Evolutionary conservation across 2,888 invertebrate species (phyloP).

Genomic region (Latrodectus hesperus): DNA sequence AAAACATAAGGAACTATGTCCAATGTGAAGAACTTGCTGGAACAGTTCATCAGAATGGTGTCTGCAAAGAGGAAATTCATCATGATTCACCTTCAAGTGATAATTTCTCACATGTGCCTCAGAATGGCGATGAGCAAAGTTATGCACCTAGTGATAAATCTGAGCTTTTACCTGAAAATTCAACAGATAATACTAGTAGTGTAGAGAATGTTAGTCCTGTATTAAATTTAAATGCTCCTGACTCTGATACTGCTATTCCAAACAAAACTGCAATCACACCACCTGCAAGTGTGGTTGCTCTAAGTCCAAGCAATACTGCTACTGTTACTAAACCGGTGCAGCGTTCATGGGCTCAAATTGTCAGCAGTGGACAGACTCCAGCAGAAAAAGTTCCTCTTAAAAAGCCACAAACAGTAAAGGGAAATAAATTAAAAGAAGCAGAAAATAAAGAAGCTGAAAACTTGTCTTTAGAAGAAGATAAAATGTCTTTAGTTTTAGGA

Average conservation of each 20-base stretch:
- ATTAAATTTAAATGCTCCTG: not conserved
- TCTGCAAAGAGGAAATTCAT: not conserved
- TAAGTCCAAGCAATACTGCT: not conserved
- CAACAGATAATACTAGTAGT: too few relatives aligned
- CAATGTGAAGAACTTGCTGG: conserved; percentile 1
- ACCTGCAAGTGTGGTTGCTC: not conserved
- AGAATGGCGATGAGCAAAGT: not conserved
- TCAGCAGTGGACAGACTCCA: conserved; percentile 72
- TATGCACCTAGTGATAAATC: too few relatives aligned
- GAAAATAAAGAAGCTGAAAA: conserved; percentile 23
- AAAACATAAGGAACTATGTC: conserved; percentile 21
- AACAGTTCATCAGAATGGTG: not conserved
- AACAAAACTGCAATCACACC: not conserved
- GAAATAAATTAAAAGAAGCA: not conserved
- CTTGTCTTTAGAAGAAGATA: conserved; percentile 47
- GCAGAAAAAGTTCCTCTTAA: conserved; percentile 11
- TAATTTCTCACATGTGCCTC: not conserved
- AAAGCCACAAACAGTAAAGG: not conserved
- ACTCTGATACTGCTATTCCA: not conserved
- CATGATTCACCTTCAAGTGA: not conserved
- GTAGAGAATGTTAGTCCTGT: not conserved
- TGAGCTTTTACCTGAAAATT: too few relatives aligned
- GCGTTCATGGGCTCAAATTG: conserved; percentile 75
- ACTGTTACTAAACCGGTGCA: conserved; percentile 9
- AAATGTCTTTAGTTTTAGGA: conserved; percentile 38